Conservation (phyloP, 2,888 invertebrate species). For the Listrodromus nycthemerus region DNA sequence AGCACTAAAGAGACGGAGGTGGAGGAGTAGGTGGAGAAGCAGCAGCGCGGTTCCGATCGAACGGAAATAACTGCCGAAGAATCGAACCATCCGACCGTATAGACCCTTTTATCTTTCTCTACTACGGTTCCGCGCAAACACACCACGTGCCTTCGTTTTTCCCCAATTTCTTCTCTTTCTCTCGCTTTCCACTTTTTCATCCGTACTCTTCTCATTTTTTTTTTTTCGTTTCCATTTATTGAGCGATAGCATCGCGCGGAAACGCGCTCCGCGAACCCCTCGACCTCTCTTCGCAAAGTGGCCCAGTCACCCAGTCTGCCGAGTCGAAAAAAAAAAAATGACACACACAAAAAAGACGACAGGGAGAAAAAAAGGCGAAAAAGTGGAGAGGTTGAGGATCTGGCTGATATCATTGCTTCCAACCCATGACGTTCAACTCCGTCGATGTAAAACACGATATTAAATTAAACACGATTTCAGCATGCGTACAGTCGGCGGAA, state of each 20-base stretch:
- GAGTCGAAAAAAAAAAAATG: background rate
- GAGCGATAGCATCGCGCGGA: slow-evolving; percentile 62
- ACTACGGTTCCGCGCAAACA: slow-evolving; percentile 48
- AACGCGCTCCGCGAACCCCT: slow-evolving; percentile 48
- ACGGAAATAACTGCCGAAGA: slow-evolving; percentile 75
- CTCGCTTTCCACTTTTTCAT: slow-evolving; percentile 18
- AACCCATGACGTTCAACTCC: slow-evolving; percentile 23
- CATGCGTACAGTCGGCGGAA: background rate
- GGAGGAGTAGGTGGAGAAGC: slow-evolving; percentile 10
- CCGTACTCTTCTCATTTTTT: slow-evolving; percentile 25
- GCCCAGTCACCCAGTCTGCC: slow-evolving; percentile 25
- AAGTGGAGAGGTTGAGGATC: slow-evolving; percentile 33
- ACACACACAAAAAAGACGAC: background rate
- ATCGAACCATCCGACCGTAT: slow-evolving; percentile 68
- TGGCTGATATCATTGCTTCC: slow-evolving; percentile 52
- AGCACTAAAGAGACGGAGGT: slow-evolving; percentile 60
- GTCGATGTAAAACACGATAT: slow-evolving; percentile 47
- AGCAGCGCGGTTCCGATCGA: slow-evolving; percentile 62
- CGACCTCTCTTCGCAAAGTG: slow-evolving; percentile 58
- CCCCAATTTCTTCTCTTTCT: slow-evolving; percentile 44
- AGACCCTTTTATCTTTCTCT: slow-evolving; percentile 62
- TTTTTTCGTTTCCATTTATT: slow-evolving; percentile 54
- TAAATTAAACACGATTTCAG: slow-evolving; percentile 40
- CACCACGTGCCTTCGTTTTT: slow-evolving; percentile 47
- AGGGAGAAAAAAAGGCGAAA: background rate